Conservation (phyloP, 2,888 invertebrate genomes). For the Tipula confusa region DNA sequence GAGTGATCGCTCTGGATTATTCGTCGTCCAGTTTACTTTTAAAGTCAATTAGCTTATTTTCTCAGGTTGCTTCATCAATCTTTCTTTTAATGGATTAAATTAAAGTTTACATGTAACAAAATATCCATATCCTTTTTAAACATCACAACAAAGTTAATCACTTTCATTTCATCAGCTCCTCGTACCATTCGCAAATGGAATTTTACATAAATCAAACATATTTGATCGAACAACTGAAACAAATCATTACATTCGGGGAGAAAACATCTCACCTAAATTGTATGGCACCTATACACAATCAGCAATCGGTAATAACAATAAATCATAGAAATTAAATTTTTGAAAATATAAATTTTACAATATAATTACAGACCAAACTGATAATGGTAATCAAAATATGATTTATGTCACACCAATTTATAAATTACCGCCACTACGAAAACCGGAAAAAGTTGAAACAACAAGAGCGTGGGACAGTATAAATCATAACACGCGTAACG, state of each 20-base stretch:
- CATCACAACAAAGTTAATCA: too few relatives aligned
- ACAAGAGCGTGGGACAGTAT: background rate
- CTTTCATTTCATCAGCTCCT: too few relatives aligned
- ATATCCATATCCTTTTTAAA: too few relatives aligned
- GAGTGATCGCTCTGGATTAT: too few relatives aligned
- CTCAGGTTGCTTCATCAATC: too few relatives aligned
- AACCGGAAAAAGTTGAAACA: too few relatives aligned
- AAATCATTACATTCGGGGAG: background rate
- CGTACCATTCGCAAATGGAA: background rate
- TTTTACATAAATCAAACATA: background rate
- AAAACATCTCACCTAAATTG: background rate
- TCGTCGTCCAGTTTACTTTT: too few relatives aligned
- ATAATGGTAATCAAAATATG: background rate
- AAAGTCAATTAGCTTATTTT: too few relatives aligned
- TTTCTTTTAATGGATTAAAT: too few relatives aligned
- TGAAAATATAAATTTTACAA: background rate
- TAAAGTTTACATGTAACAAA: too few relatives aligned
- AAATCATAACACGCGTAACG: background rate
- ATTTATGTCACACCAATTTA: slow-evolving; percentile 27
- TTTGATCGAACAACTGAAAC: background rate
- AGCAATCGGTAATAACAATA: background rate
- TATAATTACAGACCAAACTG: background rate
- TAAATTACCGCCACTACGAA: background rate
- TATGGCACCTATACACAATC: background rate
- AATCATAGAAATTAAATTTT: background rate